phyloP scores from a whole-genome alignment of 2,113 vertebrate species.

The Varanus salvator region DNA sequence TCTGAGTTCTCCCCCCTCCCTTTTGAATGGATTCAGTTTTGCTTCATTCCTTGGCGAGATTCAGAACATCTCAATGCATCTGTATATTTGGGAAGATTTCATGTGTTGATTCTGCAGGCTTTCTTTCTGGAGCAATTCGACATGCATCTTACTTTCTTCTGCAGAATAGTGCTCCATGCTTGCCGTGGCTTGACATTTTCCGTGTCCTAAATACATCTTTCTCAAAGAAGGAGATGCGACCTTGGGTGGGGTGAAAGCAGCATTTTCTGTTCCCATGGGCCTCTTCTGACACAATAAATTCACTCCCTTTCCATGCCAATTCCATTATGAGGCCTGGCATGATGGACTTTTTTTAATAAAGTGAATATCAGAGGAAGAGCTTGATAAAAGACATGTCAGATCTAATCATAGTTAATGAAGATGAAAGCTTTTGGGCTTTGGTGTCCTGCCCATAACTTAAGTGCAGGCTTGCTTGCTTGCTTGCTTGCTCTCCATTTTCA shows the following conservation, averaged over 20 bases:
- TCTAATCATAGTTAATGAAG: slow-evolving; percentile 69
- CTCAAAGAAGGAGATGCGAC: not conserved
- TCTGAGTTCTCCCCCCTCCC: not conserved
- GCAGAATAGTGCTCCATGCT: not conserved
- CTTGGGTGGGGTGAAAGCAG: not conserved
- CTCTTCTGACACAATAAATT: slow-evolving; percentile 26
- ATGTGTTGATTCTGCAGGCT: not conserved
- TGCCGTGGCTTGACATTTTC: not conserved
- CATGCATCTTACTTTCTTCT: not conserved
- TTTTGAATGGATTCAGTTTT: not conserved
- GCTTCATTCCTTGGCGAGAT: not conserved
- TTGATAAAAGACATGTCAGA: slow-evolving; percentile 68
- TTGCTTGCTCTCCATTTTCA: not conserved
- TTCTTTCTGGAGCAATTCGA: not conserved
- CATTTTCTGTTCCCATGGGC: slow-evolving; percentile 25
- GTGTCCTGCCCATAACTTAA: slow-evolving; percentile 56
- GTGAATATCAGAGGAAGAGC: slow-evolving; percentile 43
- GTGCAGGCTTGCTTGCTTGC: slow-evolving; percentile 53
- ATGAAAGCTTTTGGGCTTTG: slow-evolving; percentile 67
- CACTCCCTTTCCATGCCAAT: slow-evolving; percentile 47
- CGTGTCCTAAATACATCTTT: slow-evolving; percentile 5
- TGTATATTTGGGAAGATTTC: not conserved
- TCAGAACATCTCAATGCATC: not conserved
- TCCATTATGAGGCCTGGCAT: slow-evolving; percentile 54
- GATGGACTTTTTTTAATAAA: slow-evolving; percentile 62